Conservation (phyloP, 2,888 invertebrate genomes). For the Lithophane socia region DNA sequence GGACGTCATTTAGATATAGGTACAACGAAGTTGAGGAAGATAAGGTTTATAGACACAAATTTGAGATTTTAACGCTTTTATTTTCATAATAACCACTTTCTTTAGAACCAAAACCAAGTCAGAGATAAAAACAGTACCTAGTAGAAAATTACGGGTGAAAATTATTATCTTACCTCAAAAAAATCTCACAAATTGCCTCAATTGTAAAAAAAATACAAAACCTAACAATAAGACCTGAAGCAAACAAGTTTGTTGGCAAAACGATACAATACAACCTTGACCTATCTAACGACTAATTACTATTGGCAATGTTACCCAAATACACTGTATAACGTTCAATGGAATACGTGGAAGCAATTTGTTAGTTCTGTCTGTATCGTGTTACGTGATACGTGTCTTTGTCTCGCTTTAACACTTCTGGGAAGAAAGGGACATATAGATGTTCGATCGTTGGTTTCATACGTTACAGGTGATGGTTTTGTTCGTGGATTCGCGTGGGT, state of each 20-base stretch:
- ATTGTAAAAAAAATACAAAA: constrained; percentile 16
- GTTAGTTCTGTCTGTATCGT: constrained; percentile 58
- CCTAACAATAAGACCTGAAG: constrained; percentile 52
- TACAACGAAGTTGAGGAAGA: too few relatives aligned
- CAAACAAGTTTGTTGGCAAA: constrained; percentile 77
- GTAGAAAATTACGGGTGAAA: neutral
- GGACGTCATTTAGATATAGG: too few relatives aligned
- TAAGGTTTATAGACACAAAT: too few relatives aligned
- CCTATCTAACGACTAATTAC: constrained; percentile 83
- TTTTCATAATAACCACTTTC: neutral
- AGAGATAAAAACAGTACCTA: too few relatives aligned
- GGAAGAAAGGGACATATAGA: constrained; percentile 17
- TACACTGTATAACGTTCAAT: constrained; percentile 60
- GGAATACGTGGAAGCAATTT: constrained; percentile 64
- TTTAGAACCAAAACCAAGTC: too few relatives aligned
- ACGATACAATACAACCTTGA: constrained; percentile 77
- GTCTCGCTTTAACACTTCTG: constrained; percentile 28
- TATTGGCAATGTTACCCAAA: constrained; percentile 80
- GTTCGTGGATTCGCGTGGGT: constrained; percentile 41
- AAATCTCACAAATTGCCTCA: neutral
- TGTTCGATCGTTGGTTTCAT: constrained; percentile 36
- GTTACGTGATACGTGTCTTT: constrained; percentile 48
- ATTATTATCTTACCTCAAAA: neutral
- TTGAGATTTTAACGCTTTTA: neutral
- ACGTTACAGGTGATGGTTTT: constrained; percentile 34